These are phyloP conservation scores for Catostylus mosaicus DNA, from an alignment of 30 jellyfish, hydroid and myxozoan species.

Conservation along the genomic window DNA sequence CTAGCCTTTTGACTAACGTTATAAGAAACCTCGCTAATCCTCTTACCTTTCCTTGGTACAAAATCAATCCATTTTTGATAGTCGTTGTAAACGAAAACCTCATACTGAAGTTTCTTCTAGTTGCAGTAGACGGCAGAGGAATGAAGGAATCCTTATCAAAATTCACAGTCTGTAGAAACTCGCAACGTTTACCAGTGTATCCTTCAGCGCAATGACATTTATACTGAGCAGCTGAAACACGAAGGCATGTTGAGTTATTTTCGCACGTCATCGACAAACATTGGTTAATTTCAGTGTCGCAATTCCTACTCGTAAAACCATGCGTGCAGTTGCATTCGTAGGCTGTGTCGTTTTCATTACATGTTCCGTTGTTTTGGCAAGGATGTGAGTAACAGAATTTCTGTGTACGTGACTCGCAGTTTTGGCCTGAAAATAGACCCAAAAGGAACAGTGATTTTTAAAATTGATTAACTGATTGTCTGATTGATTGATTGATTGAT, in stretches of 20 bases:
- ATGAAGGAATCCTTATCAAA: slow-evolving; percentile 39
- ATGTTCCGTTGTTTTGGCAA: slow-evolving; percentile 62
- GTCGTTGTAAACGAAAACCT: slow-evolving; percentile 38
- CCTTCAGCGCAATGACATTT: slow-evolving; percentile 49
- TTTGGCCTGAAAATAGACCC: slow-evolving; percentile 16
- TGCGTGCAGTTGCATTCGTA: slow-evolving; percentile 35
- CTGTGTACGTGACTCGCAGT: slow-evolving; percentile 47
- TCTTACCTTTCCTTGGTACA: slow-evolving; percentile 71
- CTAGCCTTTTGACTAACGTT: too few relatives aligned
- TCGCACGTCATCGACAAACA: slow-evolving; percentile 61
- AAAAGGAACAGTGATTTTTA: too few relatives aligned
- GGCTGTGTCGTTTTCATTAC: slow-evolving; percentile 51
- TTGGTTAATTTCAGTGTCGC: slow-evolving; percentile 55
- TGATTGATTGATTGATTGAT: too few relatives aligned
- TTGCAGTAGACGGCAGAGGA: slow-evolving; percentile 39
- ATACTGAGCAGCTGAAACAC: slow-evolving; percentile 36
- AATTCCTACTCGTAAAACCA: slow-evolving; percentile 58
- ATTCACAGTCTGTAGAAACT: slow-evolving; percentile 48
- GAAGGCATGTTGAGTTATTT: slow-evolving; percentile 53
- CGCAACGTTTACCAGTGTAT: slow-evolving; percentile 40
- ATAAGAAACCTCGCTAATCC: too few relatives aligned
- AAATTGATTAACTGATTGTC: too few relatives aligned
- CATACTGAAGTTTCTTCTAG: slow-evolving; percentile 14
- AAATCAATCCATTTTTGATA: slow-evolving; percentile 17
- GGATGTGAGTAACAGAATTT: slow-evolving; percentile 51